Percentiles rank a stretch among this genome's conserved stretches.
Conservation (phyloP, 64 coral and sea anemone species). For the Pocillopora verrucosa region DNA sequence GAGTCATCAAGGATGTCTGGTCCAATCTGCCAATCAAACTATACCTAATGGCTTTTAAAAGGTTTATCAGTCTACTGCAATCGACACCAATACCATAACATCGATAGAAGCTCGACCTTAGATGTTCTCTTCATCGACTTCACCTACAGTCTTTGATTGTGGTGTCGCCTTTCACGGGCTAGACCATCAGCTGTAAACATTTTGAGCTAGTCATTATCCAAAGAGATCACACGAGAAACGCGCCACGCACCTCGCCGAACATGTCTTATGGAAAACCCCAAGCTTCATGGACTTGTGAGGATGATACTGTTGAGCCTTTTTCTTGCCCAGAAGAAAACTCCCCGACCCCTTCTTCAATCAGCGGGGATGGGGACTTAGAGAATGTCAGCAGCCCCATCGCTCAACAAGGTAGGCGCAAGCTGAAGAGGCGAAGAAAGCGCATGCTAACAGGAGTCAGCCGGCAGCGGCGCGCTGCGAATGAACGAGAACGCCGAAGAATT, state of each 20-base stretch:
- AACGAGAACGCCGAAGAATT: slow-evolving; percentile 78
- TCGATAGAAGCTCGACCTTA: background rate
- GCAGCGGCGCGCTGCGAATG: slow-evolving; percentile 84
- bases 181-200: slow-evolving; percentile 7
- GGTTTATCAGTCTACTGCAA: slow-evolving; percentile 1
- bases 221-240: slow-evolving; percentile 6
- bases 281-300: background rate
- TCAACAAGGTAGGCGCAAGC: slow-evolving; percentile 31
- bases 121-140: slow-evolving; percentile 5
- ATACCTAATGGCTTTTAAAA: background rate
- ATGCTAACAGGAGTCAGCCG: slow-evolving; percentile 96
- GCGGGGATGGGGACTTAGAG: slow-evolving; percentile 21
- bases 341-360: slow-evolving; percentile 13
- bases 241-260: background rate
- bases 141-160: background rate
- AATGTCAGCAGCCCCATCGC: background rate
- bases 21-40: slow-evolving; percentile 8
- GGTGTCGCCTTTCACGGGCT: slow-evolving; percentile 10
- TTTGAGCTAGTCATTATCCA: background rate
- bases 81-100: background rate
- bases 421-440: slow-evolving; percentile 82
- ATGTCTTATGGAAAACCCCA: background rate
- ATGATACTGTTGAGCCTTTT: background rate
- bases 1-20: background rate
- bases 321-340: slow-evolving; percentile 28